These are phyloP conservation scores for Ovis canadensis DNA, from an alignment of 2,113 vertebrate species.

Conservation along the genomic window DNA sequence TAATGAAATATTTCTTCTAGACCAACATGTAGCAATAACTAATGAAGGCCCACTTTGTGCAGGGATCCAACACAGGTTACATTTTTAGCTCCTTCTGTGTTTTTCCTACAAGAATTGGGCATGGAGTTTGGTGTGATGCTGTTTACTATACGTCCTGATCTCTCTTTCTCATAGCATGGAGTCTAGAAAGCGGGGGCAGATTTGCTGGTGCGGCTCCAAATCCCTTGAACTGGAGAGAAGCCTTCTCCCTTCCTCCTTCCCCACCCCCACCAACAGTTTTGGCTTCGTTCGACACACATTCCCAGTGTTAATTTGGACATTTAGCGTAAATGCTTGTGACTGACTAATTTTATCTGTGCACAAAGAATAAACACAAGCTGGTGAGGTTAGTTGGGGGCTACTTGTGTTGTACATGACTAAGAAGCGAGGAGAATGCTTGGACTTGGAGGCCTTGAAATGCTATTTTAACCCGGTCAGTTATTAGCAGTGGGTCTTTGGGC, in stretches of 20 bases:
- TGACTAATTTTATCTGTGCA: conserved; percentile 55
- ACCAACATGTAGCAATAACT: conserved; percentile 77
- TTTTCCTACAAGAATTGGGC: conserved; percentile 2
- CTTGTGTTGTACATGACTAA: background rate
- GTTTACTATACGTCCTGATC: background rate
- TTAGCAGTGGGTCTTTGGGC: background rate
- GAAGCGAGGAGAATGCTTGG: background rate
- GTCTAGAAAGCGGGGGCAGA: background rate
- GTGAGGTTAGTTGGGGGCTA: conserved; percentile 29
- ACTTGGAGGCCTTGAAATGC: background rate
- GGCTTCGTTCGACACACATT: conserved; percentile 24
- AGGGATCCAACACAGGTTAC: conserved; percentile 50
- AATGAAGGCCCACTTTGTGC: conserved; percentile 74
- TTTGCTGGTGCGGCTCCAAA: conserved; percentile 15
- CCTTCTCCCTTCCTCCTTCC: background rate
- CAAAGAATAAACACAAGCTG: conserved; percentile 63
- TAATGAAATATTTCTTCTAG: conserved; percentile 84
- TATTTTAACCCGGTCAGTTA: background rate
- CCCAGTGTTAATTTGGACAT: conserved; percentile 55
- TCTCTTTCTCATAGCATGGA: background rate
- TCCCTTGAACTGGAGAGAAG: conserved; percentile 18
- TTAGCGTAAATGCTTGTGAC: conserved; percentile 36
- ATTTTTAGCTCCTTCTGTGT: conserved; percentile 26
- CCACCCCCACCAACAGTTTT: conserved; percentile 41
- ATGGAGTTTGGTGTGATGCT: background rate